Evolutionary conservation across 2,888 invertebrate species (phyloP).

Genomic region (Drosophila nigritarsus): DNA sequence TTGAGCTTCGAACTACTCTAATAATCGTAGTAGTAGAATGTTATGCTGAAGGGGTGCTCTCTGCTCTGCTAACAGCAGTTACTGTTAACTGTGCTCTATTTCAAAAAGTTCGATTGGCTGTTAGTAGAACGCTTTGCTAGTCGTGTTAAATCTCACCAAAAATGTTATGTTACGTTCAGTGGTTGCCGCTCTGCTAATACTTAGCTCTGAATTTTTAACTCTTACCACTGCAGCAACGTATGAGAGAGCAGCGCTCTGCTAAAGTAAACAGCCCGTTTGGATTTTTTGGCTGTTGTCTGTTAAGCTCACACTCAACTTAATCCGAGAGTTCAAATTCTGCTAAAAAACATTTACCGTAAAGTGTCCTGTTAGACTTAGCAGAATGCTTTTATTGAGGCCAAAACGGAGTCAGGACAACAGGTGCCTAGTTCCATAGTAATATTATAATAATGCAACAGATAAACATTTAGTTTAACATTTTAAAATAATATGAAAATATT

Average conservation of each 20-base stretch:
- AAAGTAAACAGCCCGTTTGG: neutral
- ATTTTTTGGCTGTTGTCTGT: neutral
- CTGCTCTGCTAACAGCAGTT: neutral
- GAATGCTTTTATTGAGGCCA: neutral
- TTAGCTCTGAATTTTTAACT: neutral
- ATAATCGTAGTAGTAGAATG: neutral
- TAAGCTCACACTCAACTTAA: neutral
- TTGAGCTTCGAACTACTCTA: neutral
- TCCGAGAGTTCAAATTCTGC: neutral
- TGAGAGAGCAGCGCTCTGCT: constrained; percentile 2
- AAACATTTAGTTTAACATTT: too few species aligned
- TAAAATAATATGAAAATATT: neutral
- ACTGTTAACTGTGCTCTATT: neutral
- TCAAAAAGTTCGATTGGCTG: constrained; percentile 2
- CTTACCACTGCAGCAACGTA: neutral
- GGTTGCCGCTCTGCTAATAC: neutral
- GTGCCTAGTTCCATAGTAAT: constrained; percentile 11
- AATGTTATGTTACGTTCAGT: neutral
- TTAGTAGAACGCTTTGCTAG: neutral
- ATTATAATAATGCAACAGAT: neutral
- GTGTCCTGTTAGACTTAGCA: constrained; percentile 1
- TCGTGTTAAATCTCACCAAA: too few species aligned
- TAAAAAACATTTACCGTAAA: neutral
- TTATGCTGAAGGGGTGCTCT: constrained; percentile 1
- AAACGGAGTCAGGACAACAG: constrained; percentile 28